Conservation (phyloP, 2,797 vertebrate species). For the Trematomus bernacchii region DNA sequence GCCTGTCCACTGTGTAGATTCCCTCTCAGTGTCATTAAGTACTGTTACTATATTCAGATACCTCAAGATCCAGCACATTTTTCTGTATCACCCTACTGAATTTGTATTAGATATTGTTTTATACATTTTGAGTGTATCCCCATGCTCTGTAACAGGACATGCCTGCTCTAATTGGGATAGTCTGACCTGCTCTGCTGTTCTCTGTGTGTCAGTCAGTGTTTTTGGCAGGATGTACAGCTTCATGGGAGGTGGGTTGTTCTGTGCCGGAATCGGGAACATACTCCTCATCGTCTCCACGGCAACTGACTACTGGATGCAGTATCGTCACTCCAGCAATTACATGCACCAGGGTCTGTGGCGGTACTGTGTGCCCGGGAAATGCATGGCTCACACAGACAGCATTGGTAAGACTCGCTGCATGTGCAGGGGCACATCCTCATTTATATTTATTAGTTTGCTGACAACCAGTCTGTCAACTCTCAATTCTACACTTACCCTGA, state of each 20-base stretch:
- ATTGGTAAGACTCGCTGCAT: constrained; percentile 75
- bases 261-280: constrained; percentile 88
- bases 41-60: constrained; percentile 26
- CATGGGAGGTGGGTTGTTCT: constrained; percentile 90
- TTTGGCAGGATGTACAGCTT: constrained; percentile 88
- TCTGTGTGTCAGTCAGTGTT: constrained; percentile 55
- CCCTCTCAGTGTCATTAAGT: neutral
- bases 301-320: constrained; percentile 91
- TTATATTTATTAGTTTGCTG: constrained; percentile 33
- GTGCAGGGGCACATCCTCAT: constrained; percentile 24
- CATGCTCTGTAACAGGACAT: constrained; percentile 38
- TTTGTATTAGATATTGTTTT: constrained; percentile 46
- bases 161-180: constrained; percentile 42
- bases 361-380: constrained; percentile 88
- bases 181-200: constrained; percentile 46
- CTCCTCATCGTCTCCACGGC: constrained; percentile 89
- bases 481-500: constrained; percentile 13
- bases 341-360: constrained; percentile 91
- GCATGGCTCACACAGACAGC: constrained; percentile 88
- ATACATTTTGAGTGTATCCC: constrained; percentile 38
- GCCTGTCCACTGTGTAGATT: neutral
- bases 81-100: constrained; percentile 30
- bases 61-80: neutral
- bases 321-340: constrained; percentile 87
- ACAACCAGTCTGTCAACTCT: constrained; percentile 26